phyloP scores from a whole-genome alignment of 1,140 invertebrate species.

The Euschistus heros region DNA sequence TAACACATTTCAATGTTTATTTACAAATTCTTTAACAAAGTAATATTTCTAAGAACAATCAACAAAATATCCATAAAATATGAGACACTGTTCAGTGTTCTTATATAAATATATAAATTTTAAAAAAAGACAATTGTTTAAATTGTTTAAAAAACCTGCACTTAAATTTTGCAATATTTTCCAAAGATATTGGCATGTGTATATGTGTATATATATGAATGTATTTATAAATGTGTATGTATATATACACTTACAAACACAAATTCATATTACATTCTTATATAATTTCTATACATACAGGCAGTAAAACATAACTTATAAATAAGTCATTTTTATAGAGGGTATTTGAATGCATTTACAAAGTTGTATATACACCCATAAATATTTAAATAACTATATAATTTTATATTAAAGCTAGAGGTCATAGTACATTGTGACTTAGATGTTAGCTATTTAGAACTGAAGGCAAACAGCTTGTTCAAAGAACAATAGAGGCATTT shows the following conservation, averaged over 20 bases:
- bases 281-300: slow-evolving; percentile 3
- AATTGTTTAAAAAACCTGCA: neutral
- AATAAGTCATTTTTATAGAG: too few relatives aligned
- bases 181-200: too few relatives aligned
- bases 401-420: slow-evolving; percentile 9
- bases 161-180: too few relatives aligned
- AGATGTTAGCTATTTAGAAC: neutral
- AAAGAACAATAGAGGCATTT: neutral
- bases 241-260: neutral
- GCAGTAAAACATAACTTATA: slow-evolving; percentile 3
- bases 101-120: slow-evolving; percentile 7
- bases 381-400: neutral
- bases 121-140: neutral
- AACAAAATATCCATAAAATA: neutral
- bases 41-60: neutral
- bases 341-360: too few relatives aligned
- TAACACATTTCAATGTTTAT: neutral
- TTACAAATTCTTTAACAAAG: slow-evolving; percentile 4
- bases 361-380: too few relatives aligned
- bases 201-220: too few relatives aligned
- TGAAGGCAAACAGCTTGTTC: neutral
- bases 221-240: too few relatives aligned
- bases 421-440: slow-evolving; percentile 13
- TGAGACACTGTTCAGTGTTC: slow-evolving; percentile 2
- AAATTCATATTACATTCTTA: too few relatives aligned